These are phyloP conservation scores for Glyptemys insculpta DNA, from an alignment of 2,797 vertebrate species.

Conservation along the genomic window DNA sequence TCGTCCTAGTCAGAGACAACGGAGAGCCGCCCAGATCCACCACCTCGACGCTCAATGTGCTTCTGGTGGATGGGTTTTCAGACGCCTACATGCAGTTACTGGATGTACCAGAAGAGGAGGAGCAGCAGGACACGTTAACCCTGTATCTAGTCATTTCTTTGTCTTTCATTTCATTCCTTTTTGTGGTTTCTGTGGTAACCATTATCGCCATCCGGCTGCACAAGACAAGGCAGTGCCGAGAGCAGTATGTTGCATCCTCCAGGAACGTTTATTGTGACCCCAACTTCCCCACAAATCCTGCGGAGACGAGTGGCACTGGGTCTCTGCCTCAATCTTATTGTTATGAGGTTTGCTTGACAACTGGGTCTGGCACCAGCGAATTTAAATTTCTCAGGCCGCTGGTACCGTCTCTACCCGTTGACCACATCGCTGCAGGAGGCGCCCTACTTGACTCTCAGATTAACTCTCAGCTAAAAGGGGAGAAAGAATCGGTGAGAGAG, in stretches of 20 bases:
- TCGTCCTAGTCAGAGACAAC: neutral
- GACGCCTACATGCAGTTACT: conserved; percentile 24
- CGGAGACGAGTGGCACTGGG: neutral
- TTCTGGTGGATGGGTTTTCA: conserved; percentile 54
- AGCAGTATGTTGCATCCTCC: accelerated
- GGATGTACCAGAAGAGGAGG: neutral
- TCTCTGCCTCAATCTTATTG: conserved; percentile 67
- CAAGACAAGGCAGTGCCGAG: accelerated
- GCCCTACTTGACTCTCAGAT: too few relatives aligned
- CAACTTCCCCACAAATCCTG: neutral
- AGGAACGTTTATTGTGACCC: neutral
- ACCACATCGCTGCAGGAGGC: too few relatives aligned
- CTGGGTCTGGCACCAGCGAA: conserved; percentile 27
- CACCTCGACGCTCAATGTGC: conserved; percentile 23
- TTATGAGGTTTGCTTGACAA: conserved; percentile 54
- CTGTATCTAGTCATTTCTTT: conserved; percentile 62
- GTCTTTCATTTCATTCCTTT: conserved; percentile 42
- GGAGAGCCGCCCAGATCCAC: neutral
- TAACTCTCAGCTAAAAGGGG: too few relatives aligned
- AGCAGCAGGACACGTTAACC: neutral
- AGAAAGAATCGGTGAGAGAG: too few relatives aligned
- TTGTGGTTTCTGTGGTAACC: neutral
- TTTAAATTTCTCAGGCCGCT: conserved; percentile 51
- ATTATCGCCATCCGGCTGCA: neutral
- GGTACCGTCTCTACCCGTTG: accelerated